Evolutionary conservation across 2,888 invertebrate genomes (phyloP), one percentile per base, ranked within the genome.

Genomic region (Cephus nigrinus): DNA sequence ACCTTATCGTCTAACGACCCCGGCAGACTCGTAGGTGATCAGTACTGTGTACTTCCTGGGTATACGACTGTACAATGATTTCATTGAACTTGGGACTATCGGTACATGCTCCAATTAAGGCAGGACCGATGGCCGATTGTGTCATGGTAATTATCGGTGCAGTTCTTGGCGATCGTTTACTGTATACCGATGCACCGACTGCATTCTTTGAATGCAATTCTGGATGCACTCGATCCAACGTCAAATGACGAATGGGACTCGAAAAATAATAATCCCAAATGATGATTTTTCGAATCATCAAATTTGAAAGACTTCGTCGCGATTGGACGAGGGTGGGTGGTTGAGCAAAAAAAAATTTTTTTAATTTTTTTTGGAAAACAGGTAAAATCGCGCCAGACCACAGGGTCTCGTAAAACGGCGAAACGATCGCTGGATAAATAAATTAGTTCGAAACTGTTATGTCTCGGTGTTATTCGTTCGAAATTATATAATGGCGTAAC

Each of bases 381-480:
- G 23, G 34, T n/a, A 34, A 73, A 33, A 23, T 32, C 0, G 11
- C n/a, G 1, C 9, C 1, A 73, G 12, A 35, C 74, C 11, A 73
- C 69, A 4, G 69, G 36, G 5, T 5, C 33, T 33, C 15, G 74
- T 74, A 23, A 30, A 36, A 12, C 11, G 23, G 35, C 0, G 55
- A 23, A 55, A 55, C 23, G 55, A 23, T 1, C 23, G 15, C 73
- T 71, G 75, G 9, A 68, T 71, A 78, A 78, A 78, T 78, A 78
- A 78, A 75, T 76, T 78, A 73, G 1, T 23, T 15, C n/a, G 72
- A 68, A 69, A 75, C 75, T 75, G 71, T 77, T 75, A 35, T 69
- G n/a, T 32, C 33, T 71, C 32, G 31, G 34, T 32, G 76, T 33
- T 31, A 68, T 32, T 68, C 34, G 69, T 77, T 73, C 73, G 55